These are phyloP conservation scores for Zaprionus camerounensis DNA, from an alignment of 1,140 invertebrate genomes.

Conservation along the genomic window DNA sequence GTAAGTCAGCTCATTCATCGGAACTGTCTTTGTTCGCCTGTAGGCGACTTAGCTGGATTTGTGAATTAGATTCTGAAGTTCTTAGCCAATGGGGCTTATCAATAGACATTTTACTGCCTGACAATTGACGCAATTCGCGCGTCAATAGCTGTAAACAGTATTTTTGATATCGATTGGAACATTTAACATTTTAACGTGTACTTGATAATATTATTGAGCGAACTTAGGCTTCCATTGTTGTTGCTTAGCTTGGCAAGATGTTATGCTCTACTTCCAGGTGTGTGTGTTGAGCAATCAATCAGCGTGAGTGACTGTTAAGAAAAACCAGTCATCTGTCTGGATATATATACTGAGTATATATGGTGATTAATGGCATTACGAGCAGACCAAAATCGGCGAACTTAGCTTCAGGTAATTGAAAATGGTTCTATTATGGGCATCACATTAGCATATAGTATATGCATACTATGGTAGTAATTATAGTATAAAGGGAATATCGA, in stretches of 20 bases:
- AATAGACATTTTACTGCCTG: constrained; percentile 13
- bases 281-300: constrained; percentile 10
- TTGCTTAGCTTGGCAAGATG: constrained; percentile 7
- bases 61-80: constrained; percentile 21
- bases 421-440: constrained; percentile 16
- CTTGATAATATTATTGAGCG: constrained; percentile 35
- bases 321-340: constrained; percentile 10
- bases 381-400: constrained; percentile 4
- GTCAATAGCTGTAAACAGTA: constrained; percentile 22
- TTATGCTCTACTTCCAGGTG: constrained; percentile 23
- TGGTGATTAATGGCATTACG: constrained; percentile 1
- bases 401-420: constrained; percentile 3
- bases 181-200: constrained; percentile 41
- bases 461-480: not conserved
- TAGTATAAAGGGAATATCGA: constrained; percentile 12
- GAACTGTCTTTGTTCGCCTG: not conserved
- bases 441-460: constrained; percentile 20
- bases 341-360: not conserved
- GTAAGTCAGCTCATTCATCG: not conserved
- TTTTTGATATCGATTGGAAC: constrained; percentile 22
- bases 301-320: not conserved
- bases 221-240: constrained; percentile 7
- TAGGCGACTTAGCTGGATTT: constrained; percentile 17
- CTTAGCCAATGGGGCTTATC: constrained; percentile 4
- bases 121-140: constrained; percentile 51